These are phyloP conservation scores for Corythornis vintsioides DNA, from an alignment of 2,113 vertebrate species.

Conservation along the genomic window DNA sequence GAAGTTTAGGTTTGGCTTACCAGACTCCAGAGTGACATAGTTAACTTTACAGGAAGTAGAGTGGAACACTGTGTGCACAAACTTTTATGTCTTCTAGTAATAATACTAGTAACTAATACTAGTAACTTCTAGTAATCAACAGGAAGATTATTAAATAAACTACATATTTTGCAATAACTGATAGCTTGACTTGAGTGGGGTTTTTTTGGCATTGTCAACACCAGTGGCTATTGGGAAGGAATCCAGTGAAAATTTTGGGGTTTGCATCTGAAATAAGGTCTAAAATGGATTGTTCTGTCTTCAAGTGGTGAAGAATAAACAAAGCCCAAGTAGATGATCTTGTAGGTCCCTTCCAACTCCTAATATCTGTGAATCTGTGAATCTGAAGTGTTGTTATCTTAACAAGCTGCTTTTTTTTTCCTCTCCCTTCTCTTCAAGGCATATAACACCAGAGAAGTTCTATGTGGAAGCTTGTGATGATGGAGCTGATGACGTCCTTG, in stretches of 20 bases:
- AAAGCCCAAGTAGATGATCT: neutral
- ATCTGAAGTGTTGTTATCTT: neutral
- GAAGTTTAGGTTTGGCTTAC: neutral
- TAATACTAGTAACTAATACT: too few relatives aligned
- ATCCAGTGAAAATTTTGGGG: neutral
- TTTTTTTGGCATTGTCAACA: neutral
- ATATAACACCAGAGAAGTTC: slow-evolving; percentile 91
- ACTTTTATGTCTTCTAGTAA: neutral
- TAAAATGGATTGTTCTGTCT: neutral
- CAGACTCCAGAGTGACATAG: neutral
- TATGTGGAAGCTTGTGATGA: slow-evolving; percentile 92
- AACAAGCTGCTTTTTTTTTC: neutral
- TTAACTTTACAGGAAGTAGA: neutral
- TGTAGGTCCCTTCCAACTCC: too few relatives aligned
- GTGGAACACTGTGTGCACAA: neutral
- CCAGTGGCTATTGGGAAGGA: neutral
- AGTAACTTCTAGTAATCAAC: neutral
- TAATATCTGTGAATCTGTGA: too few relatives aligned
- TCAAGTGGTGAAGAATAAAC: neutral
- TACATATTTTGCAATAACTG: neutral
- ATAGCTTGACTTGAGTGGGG: neutral
- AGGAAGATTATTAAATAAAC: neutral
- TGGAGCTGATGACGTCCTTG: slow-evolving; percentile 86
- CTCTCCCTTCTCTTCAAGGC: slow-evolving; percentile 70
- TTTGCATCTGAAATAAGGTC: neutral